Evolutionary conservation across 2,797 vertebrate genomes (phyloP).

Genomic region (Myiotriccus ornatus): DNA sequence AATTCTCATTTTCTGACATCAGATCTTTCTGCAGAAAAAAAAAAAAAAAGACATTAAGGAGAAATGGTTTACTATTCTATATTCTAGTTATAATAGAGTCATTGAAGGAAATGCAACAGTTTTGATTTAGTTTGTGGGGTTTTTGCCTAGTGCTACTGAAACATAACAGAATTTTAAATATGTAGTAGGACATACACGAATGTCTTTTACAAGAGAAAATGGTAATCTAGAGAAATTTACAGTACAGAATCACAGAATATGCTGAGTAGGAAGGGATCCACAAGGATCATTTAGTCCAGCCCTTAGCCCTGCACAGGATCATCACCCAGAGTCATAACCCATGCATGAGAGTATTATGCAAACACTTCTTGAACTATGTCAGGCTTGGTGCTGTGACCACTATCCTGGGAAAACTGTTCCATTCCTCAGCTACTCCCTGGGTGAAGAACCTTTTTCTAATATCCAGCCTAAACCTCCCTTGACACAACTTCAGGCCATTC

Average conservation of each 20-base stretch:
- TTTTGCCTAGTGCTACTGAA: not conserved
- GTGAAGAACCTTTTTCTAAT: not conserved
- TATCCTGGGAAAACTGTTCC: not conserved
- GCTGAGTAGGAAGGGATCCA: not conserved
- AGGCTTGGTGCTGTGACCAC: not conserved
- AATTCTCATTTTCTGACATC: not conserved
- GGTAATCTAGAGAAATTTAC: not conserved
- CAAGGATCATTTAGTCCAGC: not conserved
- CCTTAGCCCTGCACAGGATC: not conserved
- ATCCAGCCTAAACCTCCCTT: not conserved
- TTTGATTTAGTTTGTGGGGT: not conserved
- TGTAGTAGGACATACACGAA: not conserved
- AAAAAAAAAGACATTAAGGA: not conserved
- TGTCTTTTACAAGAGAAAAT: not conserved
- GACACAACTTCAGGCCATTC: not conserved
- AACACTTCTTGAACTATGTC: not conserved
- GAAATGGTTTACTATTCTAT: not conserved
- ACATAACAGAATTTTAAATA: not conserved
- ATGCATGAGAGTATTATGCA: not conserved
- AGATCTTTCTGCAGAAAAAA: rapidly evolving
- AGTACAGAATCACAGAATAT: not conserved
- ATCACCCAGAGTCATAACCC: not conserved
- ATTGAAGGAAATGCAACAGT: not conserved
- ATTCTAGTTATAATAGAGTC: not conserved
- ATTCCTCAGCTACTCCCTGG: not conserved